A percentile compares a stretch with the other conserved stretches of the same genome.
Evolutionary conservation across 2,888 invertebrate genomes (phyloP).

Genomic region (Scaptodrosophila latifasciaeformis): DNA sequence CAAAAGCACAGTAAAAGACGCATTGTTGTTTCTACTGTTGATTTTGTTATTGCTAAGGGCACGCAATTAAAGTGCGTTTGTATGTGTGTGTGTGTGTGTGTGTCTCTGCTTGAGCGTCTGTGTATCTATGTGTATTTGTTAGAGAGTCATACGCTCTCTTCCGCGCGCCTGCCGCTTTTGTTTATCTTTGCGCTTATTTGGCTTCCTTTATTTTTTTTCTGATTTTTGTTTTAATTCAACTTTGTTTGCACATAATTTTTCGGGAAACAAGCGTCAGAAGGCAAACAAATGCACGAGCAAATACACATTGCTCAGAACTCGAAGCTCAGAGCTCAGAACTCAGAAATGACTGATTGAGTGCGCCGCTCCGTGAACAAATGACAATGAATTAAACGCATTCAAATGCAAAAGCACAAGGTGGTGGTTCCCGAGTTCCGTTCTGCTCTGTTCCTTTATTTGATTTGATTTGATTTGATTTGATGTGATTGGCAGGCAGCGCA

Average conservation of each 20-base stretch:
- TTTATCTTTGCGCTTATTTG: slow-evolving; percentile 66
- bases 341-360: slow-evolving; percentile 28
- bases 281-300: slow-evolving; percentile 67
- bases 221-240: slow-evolving; percentile 54
- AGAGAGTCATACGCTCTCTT: slow-evolving; percentile 15
- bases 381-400: slow-evolving; percentile 23
- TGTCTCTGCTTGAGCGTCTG: neutral
- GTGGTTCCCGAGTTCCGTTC: slow-evolving; percentile 13
- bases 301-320: slow-evolving; percentile 38
- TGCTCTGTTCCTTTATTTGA: slow-evolving; percentile 31
- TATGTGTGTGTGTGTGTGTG: slow-evolving; percentile 21
- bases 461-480: slow-evolving; percentile 47
- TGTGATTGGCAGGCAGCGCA: slow-evolving; percentile 27
- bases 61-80: slow-evolving; percentile 57
- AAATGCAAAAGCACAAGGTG: slow-evolving; percentile 56
- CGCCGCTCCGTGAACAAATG: slow-evolving; percentile 20
- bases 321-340: too few relatives aligned
- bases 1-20: slow-evolving; percentile 34
- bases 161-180: slow-evolving; percentile 39
- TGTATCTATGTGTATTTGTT: slow-evolving; percentile 15
- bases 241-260: slow-evolving; percentile 66
- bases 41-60: slow-evolving; percentile 26
- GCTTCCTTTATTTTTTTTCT: slow-evolving; percentile 19
- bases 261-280: slow-evolving; percentile 62
- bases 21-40: slow-evolving; percentile 28